A percentile compares a stretch with the other conserved stretches of the same genome.
These are phyloP conservation scores for Heterohyrax brucei DNA, from an alignment of 2,797 vertebrate species.

Conservation along the genomic window DNA sequence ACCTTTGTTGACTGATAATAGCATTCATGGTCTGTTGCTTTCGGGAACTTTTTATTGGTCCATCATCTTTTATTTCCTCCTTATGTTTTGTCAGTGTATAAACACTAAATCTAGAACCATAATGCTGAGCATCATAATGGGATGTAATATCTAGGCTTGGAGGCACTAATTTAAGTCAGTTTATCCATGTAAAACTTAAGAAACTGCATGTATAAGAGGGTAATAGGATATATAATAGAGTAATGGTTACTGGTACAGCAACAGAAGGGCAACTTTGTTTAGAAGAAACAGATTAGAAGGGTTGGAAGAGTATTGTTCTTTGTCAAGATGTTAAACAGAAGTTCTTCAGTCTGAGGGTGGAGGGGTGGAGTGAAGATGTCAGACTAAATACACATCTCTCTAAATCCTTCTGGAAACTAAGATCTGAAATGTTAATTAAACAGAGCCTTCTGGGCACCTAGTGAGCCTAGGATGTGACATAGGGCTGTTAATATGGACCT, in stretches of 20 bases:
- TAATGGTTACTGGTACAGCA: not conserved
- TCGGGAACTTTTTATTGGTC: not conserved
- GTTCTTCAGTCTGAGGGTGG: conserved; percentile 22
- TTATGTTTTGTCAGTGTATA: conserved; percentile 10
- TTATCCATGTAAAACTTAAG: conserved; percentile 5
- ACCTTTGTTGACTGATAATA: conserved; percentile 18
- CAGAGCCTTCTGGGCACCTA: no score
- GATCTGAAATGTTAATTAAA: no score
- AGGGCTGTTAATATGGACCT: no score
- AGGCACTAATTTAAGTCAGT: conserved; percentile 32
- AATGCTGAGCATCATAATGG: not conserved
- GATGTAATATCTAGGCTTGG: not conserved
- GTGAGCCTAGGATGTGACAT: no score
- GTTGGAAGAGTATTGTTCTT: not conserved
- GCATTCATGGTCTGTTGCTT: not conserved
- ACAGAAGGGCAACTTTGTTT: conserved; percentile 37
- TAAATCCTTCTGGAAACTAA: no score
- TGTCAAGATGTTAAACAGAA: not conserved
- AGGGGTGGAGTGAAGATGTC: no score
- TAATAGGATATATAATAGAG: not conserved
- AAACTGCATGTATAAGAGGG: not conserved
- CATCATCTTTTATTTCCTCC: not conserved
- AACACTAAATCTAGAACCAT: conserved; percentile 40
- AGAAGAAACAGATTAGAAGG: not conserved
- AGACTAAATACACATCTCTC: no score